Conservation (phyloP, 2,797 vertebrate species). For the Neosalanx taihuensis region DNA sequence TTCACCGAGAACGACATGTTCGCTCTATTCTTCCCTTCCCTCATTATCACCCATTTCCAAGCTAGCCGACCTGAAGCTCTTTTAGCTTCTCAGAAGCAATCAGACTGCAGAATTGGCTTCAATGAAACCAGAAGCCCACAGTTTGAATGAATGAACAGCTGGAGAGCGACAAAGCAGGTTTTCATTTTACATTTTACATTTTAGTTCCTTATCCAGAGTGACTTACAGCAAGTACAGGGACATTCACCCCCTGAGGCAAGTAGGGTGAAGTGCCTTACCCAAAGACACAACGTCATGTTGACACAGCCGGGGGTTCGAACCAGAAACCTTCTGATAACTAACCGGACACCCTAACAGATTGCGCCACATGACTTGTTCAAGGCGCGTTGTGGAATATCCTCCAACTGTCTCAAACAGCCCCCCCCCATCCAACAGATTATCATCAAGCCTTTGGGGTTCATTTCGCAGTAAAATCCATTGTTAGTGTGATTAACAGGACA, state of each 20-base stretch:
- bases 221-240: too few species aligned
- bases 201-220: too few species aligned
- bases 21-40: conserved; percentile 37
- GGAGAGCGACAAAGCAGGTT: conserved; percentile 41
- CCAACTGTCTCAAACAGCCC: conserved; percentile 22
- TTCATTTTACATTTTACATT: too few species aligned
- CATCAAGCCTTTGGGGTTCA: conserved; percentile 49
- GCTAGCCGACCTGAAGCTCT: conserved; percentile 55
- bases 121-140: conserved; percentile 40
- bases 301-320: too few species aligned
- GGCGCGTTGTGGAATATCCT: conserved; percentile 31
- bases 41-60: conserved; percentile 49
- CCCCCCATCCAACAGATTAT: conserved; percentile 49
- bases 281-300: too few species aligned
- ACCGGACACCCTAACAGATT: too few species aligned
- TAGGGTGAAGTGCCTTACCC: too few species aligned
- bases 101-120: conserved; percentile 39
- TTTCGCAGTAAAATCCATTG: conserved; percentile 59
- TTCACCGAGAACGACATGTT: conserved; percentile 35
- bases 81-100: conserved; percentile 50
- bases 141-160: conserved; percentile 36
- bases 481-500: conserved; percentile 65
- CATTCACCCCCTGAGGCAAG: too few species aligned
- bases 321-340: too few species aligned
- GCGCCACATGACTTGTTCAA: background rate